These are phyloP conservation scores for Pluvialis apricaria DNA, from an alignment of 2,113 vertebrate genomes.

Conservation along the genomic window DNA sequence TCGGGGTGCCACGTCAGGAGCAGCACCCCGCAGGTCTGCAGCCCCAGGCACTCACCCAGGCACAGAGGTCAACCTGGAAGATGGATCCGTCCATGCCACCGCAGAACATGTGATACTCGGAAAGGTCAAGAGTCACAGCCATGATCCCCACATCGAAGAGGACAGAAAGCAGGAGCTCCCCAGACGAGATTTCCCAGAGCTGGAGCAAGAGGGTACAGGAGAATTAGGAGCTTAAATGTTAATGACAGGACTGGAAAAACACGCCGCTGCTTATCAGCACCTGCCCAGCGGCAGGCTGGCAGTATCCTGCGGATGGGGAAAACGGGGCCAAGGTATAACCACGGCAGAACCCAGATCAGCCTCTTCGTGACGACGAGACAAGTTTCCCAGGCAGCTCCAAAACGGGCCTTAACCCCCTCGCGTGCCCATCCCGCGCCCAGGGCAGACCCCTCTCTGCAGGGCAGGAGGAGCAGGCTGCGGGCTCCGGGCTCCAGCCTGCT, in stretches of 20 bases:
- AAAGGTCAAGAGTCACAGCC: slow-evolving; percentile 91
- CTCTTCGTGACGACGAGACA: not conserved
- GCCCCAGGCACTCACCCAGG: slow-evolving; percentile 76
- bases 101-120: slow-evolving; percentile 91
- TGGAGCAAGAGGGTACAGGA: not conserved
- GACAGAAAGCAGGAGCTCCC: slow-evolving; percentile 88
- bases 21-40: not conserved
- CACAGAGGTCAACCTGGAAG: slow-evolving; percentile 90
- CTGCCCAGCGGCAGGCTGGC: not conserved
- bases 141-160: slow-evolving; percentile 91
- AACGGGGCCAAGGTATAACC: not conserved
- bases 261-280: not conserved
- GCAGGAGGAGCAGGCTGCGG: not conserved
- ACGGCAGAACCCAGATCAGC: not conserved
- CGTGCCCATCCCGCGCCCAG: not conserved
- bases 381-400: not conserved
- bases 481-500: not conserved
- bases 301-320: not conserved
- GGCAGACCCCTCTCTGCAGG: not conserved
- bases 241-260: not conserved
- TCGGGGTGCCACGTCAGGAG: not conserved
- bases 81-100: slow-evolving; percentile 90
- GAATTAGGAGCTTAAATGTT: not conserved
- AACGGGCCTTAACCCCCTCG: not conserved
- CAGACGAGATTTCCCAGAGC: slow-evolving; percentile 95